Conservation (phyloP, 2,113 vertebrate species). For the Nyctereutes procyonoides region DNA sequence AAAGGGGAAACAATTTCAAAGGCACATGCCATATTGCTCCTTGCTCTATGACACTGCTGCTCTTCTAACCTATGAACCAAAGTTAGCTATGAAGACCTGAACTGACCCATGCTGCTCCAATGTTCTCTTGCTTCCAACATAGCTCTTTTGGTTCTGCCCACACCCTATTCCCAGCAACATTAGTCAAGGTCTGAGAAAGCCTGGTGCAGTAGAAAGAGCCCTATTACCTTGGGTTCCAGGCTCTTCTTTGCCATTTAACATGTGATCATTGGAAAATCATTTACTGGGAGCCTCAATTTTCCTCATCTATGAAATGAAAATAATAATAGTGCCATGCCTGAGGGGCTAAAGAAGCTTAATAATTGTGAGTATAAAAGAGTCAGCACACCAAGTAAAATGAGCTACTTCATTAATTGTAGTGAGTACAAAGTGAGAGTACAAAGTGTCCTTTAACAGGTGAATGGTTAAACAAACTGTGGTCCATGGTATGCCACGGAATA, state of each 20-base stretch:
- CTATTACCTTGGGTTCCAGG: not conserved
- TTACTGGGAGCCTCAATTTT: slow-evolving; percentile 2
- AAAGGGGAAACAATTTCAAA: slow-evolving; percentile 30
- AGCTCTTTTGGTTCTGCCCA: not conserved
- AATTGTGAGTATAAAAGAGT: slow-evolving; percentile 54
- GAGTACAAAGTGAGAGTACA: slow-evolving; percentile 49
- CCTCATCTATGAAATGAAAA: slow-evolving; percentile 58
- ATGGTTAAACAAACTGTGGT: slow-evolving; percentile 31
- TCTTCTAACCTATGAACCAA: not conserved
- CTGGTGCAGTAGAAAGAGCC: not conserved
- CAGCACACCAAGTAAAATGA: slow-evolving; percentile 44
- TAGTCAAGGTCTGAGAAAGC: not conserved
- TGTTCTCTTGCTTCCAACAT: not conserved
- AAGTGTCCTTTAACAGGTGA: slow-evolving; percentile 42
- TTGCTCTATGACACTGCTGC: not conserved
- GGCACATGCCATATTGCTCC: not conserved
- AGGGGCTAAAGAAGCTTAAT: slow-evolving; percentile 51
- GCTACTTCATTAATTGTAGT: slow-evolving; percentile 51
- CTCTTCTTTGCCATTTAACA: not conserved
- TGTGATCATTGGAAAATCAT: not conserved
- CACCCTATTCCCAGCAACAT: not conserved
- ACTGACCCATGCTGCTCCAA: not conserved
- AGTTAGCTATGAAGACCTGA: not conserved
- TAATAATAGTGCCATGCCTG: not conserved
- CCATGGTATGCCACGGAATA: not conserved